Evolutionary conservation across 2,888 invertebrate species (phyloP), one percentile per base, ranked within the genome.

Genomic region (Apocheima hispidaria): DNA sequence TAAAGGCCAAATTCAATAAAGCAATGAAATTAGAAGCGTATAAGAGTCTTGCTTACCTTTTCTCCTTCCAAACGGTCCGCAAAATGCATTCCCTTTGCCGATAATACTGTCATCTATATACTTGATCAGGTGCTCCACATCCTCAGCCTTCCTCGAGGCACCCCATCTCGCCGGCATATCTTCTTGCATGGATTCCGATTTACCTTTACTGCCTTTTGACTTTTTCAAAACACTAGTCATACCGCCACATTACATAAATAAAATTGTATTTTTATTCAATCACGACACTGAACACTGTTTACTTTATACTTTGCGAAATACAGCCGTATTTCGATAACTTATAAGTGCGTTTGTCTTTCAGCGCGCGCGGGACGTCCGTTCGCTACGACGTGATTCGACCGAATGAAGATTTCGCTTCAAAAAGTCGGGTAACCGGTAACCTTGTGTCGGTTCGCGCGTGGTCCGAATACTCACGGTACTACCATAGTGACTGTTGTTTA

Each of bases 21-120:
- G 26, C 14, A 20, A 33, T 10, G 2, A 1, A 41, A 41, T n/a
- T 4, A 12, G 21, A 46, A 46, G 28, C 28, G 9, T 23, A 23
- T 44, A 14, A 16, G 12, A 14, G n/a, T 20, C 0, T n/a, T 18
- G 6, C 88, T 91, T 88, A 96, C 96, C 96, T 95, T 96, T 96
- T 79, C 97, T 92, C 59, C 96, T 93, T 65, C 97, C 97, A 80
- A 95, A 97, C 10, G 97, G 97, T 53, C 97, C 97, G 73, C 96
- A 94, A 84, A 97, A 97, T 21, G 96, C 95, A 74, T 96, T 95
- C 72, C 95, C 96, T 82, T 95, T 96, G 57, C 97, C 97, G 77
- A 97, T 95, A 69, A 97, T 93, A 86, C 95, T 97, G 69, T 96
- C 95, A 77, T 96, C 96, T 69, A 97, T 96, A 81, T 96, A 97